phyloP scores from a whole-genome alignment of 2,888 invertebrate genomes.

The Lycocerus yunnanus region DNA sequence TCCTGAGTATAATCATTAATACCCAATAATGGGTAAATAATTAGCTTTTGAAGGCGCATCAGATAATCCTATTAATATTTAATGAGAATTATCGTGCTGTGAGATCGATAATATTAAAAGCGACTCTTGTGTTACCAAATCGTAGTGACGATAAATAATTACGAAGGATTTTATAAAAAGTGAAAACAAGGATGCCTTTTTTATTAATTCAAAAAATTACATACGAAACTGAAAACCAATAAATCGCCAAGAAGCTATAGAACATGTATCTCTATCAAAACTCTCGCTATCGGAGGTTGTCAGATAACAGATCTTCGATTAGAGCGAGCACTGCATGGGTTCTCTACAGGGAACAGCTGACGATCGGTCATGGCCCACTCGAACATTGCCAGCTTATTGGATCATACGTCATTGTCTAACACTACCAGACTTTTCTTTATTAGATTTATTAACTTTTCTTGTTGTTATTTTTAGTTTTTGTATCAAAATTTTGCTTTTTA shows the following conservation, averaged over 20 bases:
- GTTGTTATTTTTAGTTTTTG: slow-evolving; percentile 25
- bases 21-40: slow-evolving; percentile 29
- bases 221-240: slow-evolving; percentile 13
- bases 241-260: slow-evolving; percentile 20
- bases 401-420: slow-evolving; percentile 53
- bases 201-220: slow-evolving; percentile 8
- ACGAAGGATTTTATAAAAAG: not conserved
- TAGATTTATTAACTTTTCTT: slow-evolving; percentile 49
- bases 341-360: slow-evolving; percentile 53
- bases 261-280: slow-evolving; percentile 32
- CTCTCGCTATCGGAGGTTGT: slow-evolving; percentile 39
- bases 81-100: slow-evolving; percentile 13
- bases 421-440: slow-evolving; percentile 40
- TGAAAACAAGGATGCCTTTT: not conserved
- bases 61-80: slow-evolving; percentile 25
- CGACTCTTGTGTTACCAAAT: not conserved
- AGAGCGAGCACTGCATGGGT: slow-evolving; percentile 51
- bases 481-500: slow-evolving; percentile 8
- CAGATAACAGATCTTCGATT: slow-evolving; percentile 55
- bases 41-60: slow-evolving; percentile 12
- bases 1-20: slow-evolving; percentile 27
- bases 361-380: slow-evolving; percentile 56
- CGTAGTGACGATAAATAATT: not conserved
- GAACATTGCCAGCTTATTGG: slow-evolving; percentile 53
- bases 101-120: slow-evolving; percentile 4